Evolutionary conservation across 2,888 invertebrate species (phyloP), one percentile per base, ranked within the genome.

Genomic region (Macaria liturata): DNA sequence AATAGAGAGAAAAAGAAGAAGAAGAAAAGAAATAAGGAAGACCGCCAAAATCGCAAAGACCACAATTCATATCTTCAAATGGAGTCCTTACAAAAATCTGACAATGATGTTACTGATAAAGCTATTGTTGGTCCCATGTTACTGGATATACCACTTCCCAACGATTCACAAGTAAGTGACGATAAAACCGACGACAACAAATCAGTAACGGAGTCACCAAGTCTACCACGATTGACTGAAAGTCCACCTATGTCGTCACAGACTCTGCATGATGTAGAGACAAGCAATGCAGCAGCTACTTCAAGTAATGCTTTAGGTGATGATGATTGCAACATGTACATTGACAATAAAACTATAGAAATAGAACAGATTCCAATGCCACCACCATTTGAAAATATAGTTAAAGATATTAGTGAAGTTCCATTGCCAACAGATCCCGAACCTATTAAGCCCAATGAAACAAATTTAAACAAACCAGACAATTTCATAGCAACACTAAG

Each of bases 1-100:
- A 90, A 91, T 52, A 95, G 95, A 76, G 96, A 96, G 69, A 96
- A 95, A 84, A 96, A 96, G 83, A 97, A 97, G 86, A 97, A 97
- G 81, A 95, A 96, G 71, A 97, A 97, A 81, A 96, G 95, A 76
- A 96, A 94, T 54, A 96, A 95, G 78, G 97, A 97, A 71, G 96
- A 96, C 62, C 93, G 94, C 65, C 94, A 94, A 66, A 94, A 93
- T 72, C 94, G 95, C 42, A 94, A 93, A 75, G 93, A 94, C 62
- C 94, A 94, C 71, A 94, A 95, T 75, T 94, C 61, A 8, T 54
- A 94, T 75, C 94, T 94, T 64, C 93, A 93, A 65, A 93, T 93
- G 65, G 93, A 93, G 49, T 93, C 93, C 70, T 54, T 67, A 32
- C 80, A 81, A 40, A 88, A 80, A 75, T 58, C 81, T 32, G 80